Conservation (phyloP, 2,888 invertebrate species). For the Tiliacea aurago region DNA sequence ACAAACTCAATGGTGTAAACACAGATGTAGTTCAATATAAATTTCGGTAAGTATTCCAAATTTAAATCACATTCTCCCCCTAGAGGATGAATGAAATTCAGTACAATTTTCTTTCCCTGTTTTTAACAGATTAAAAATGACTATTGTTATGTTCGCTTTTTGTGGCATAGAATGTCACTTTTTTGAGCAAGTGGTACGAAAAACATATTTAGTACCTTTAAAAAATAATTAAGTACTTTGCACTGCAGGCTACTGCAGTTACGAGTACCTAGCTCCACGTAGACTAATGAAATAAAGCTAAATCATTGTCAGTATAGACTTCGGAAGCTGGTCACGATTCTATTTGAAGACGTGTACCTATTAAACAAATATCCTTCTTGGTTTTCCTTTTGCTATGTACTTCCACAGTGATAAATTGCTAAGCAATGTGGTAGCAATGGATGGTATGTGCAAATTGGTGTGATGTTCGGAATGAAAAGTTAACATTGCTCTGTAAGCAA, state of each 20-base stretch:
- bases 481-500: neutral
- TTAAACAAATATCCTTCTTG: conserved; percentile 35
- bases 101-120: too few species aligned
- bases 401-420: conserved; percentile 17
- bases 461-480: conserved; percentile 4
- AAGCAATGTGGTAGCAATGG: neutral
- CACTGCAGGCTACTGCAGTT: neutral
- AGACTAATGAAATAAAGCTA: conserved; percentile 18
- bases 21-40: too few species aligned
- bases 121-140: too few species aligned
- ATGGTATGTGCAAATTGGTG: conserved; percentile 5
- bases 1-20: too few species aligned
- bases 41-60: too few species aligned
- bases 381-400: conserved; percentile 23
- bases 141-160: too few species aligned
- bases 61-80: too few species aligned
- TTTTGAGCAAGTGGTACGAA: too few species aligned
- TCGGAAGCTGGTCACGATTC: conserved; percentile 24
- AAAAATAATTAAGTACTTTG: neutral
- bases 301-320: conserved; percentile 22
- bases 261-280: conserved; percentile 10
- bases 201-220: too few species aligned
- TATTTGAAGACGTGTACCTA: conserved; percentile 14
- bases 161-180: too few species aligned
- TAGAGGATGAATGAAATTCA: too few species aligned